phyloP scores from a whole-genome alignment of 2,113 vertebrate genomes.

The Puntigrus tetrazona region DNA sequence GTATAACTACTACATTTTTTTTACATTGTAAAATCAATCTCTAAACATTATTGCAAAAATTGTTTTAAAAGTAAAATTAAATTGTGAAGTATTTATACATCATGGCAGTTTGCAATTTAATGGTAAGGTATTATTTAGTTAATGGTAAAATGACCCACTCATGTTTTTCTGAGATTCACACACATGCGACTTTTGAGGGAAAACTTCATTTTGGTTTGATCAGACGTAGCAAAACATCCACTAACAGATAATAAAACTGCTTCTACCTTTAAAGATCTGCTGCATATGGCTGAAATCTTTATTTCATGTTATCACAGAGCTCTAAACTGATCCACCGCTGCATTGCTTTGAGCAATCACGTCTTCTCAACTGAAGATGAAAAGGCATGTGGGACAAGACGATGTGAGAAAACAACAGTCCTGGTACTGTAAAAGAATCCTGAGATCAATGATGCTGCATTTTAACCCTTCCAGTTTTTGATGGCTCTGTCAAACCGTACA shows the following conservation, averaged over 20 bases:
- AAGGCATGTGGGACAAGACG: conserved; percentile 1
- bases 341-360: conserved; percentile 2
- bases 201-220: background rate
- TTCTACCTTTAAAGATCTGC: background rate
- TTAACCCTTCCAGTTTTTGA: conserved; percentile 37
- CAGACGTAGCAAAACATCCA: background rate
- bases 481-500: conserved; percentile 30
- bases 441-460: conserved; percentile 46
- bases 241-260: background rate
- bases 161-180: conserved; percentile 20
- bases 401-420: conserved; percentile 26
- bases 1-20: background rate
- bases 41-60: background rate
- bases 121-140: background rate
- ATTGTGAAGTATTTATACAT: background rate
- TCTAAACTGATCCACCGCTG: conserved; percentile 29
- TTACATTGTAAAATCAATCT: background rate
- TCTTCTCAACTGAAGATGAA: conserved; percentile 16
- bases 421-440: conserved; percentile 54
- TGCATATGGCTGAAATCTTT: conserved; percentile 27
- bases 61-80: background rate
- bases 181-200: background rate
- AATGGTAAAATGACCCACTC: background rate
- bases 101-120: background rate
- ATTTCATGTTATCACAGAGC: conserved; percentile 12